Conservation (phyloP, 1,140 invertebrate species). For the Trypoxylus dichotomus region DNA sequence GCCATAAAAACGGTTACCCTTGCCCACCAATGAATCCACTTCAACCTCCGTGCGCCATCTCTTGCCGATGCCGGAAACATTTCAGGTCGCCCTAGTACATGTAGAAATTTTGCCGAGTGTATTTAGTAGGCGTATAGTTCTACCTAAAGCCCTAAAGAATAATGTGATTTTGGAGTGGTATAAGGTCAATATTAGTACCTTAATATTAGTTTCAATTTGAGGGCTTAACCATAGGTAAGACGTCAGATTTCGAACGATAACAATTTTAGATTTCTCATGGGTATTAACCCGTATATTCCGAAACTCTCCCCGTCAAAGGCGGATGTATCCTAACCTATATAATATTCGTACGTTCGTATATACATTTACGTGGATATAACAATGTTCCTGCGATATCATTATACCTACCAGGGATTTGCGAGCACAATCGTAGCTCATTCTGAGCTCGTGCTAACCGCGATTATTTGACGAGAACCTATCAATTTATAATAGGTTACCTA, state of each 20-base stretch:
- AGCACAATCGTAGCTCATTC: neutral
- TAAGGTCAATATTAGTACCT: too few relatives aligned
- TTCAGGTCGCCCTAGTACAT: too few relatives aligned
- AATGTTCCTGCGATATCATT: neutral
- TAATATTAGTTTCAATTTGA: too few relatives aligned
- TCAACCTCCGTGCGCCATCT: too few relatives aligned
- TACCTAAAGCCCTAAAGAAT: too few relatives aligned
- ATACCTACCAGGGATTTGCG: neutral
- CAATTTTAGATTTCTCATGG: neutral
- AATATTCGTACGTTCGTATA: neutral
- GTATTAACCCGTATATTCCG: neutral
- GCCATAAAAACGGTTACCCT: too few relatives aligned
- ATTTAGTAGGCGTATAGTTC: too few relatives aligned
- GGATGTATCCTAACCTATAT: neutral
- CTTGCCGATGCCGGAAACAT: too few relatives aligned
- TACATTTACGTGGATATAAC: neutral
- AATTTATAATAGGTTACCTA: neutral
- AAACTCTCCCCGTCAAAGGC: neutral
- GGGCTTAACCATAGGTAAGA: neutral
- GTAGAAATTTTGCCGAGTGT: too few relatives aligned
- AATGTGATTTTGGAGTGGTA: too few relatives aligned
- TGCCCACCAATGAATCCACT: too few relatives aligned
- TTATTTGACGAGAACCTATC: slow-evolving; percentile 21
- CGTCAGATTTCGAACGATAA: neutral
- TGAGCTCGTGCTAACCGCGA: neutral